Base-by-base conservation (phyloP, 2,113 vertebrate species). In the Ciconia maguari region DNA sequence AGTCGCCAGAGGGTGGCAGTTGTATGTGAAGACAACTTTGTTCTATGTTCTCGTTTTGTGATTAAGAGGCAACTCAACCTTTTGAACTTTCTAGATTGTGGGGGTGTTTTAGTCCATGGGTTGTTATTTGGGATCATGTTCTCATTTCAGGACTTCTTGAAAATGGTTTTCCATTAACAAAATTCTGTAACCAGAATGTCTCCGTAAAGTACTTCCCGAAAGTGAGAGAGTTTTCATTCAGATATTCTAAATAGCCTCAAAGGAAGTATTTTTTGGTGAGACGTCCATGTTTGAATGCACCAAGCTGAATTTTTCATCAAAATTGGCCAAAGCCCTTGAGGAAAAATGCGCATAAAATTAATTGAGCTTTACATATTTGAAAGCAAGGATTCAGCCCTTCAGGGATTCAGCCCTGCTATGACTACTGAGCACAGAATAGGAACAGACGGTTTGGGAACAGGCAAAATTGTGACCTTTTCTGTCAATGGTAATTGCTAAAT, bases 81-180 rank as follows among this genome's bases (percentile, higher is more conserved):
- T 49, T 55, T 55, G 70, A 86, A 49, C 58, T 77, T 64, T 7
- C 19, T 65, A 25, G 29, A 22, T 71, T n/a, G 22, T 32, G 52
- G 34, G 24, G 1, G 0, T 7, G 51, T 54, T 55, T 54, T 52
- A 54, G 18, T 34, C 38, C 6, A 19, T 19, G 6, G 0, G 0
- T 49, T 76, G 16, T 24, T 65, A 41, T 49, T 77, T 77, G 46
- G 81, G 21, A 66, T 17, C 10, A 6, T 19, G 2, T 76, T 81
- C 38, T 61, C 8, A 36, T 74, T 80, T 79, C 76, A 81, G 25
- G 52, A 61, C 20, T 61, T 27, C 6, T 66, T 49, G 52, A 61
- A 94, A 54, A 76, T 30, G 12, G 16, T 54, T 76, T 76, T 65
- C 42, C 15, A 7, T 51, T 66, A 62, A 44, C 25, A 62, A 30